Base-by-base conservation (phyloP, 2,797 vertebrate species). In the Heliangelus exortis region DNA sequence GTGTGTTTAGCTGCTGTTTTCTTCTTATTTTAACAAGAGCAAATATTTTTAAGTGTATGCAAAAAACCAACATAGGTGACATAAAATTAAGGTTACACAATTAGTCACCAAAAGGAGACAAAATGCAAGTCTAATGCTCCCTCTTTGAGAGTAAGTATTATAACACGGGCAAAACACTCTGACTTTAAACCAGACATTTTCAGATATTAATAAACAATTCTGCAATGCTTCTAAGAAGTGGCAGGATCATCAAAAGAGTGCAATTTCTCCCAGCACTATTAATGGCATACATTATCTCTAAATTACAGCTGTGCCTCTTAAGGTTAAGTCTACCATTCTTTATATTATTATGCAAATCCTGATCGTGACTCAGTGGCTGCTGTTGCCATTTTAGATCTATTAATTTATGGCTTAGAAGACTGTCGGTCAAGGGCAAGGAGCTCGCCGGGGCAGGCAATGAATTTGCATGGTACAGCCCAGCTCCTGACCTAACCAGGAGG, bases 391-490 rank as follows among this genome's bases (percentile, higher is more conserved):
- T 81, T 26, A 68, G 9, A 29, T 12, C 29, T 36, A n/a, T 54
- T 67, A 16, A 62, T 55, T 43, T 58, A 17, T 55, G 28, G 25
- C 22, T 12, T 23, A 2, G 12, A 62, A 75, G 36, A 78, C 22
- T 10, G 6, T 9, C 0, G 2, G 41, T 65, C 26, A 4, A 3
- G 5, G 48, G n/a, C 13, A 34, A 89, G n/a, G 39, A 84, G 6
- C 33, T 50, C 59, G 47, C 34, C 0, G 1, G 4, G 6, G 18
- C 61, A 58, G 13, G 26, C 26, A 34, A 6, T 23, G 59, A n/a
- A 48, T 50, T 19, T 7, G 1, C 22, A 9, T 0, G 2, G 73
- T 15, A 17, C 39, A 83, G 16, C 54, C 23, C 0, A 0, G 48
- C 54, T 66, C 34, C 73, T 62, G 77, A 45, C n/a, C 47, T 61